These are phyloP conservation scores for Coregonus suidteri DNA, from an alignment of 2,797 vertebrate genomes.

Conservation along the genomic window DNA sequence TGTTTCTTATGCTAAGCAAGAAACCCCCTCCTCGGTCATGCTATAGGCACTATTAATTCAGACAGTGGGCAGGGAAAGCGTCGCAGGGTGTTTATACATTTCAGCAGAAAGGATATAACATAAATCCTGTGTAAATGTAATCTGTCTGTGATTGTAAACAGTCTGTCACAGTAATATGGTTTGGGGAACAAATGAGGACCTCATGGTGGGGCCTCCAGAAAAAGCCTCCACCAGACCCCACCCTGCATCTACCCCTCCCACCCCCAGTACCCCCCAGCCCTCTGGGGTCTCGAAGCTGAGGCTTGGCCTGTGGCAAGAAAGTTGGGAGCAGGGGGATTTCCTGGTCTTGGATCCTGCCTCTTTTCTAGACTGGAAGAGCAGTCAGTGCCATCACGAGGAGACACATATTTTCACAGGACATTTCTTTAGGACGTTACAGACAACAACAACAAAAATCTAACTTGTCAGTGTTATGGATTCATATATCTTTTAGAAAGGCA, in stretches of 20 bases:
- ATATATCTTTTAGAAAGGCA: too few species aligned
- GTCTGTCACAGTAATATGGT: constrained; percentile 77
- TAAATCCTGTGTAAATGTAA: constrained; percentile 73
- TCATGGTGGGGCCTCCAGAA: constrained; percentile 59
- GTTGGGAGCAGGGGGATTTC: too few species aligned
- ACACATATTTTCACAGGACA: too few species aligned
- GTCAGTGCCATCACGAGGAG: too few species aligned
- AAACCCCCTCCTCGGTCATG: background rate
- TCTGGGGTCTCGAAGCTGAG: background rate
- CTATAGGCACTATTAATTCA: constrained; percentile 47
- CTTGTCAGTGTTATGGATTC: too few species aligned
- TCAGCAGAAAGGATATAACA: constrained; percentile 69
- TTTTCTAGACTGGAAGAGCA: too few species aligned
- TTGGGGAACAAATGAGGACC: constrained; percentile 73
- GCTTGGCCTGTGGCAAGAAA: too few species aligned
- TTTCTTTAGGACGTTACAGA: background rate
- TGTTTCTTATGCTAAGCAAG: too few species aligned
- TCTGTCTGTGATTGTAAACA: constrained; percentile 76
- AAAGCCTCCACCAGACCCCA: constrained; percentile 21
- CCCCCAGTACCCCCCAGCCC: constrained; percentile 15
- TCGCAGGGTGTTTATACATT: constrained; percentile 63
- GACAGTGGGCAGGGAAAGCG: constrained; percentile 47
- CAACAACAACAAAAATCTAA: too few species aligned
- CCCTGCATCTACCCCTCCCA: constrained; percentile 24
- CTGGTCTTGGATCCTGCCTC: too few species aligned